Conservation (phyloP, 2,113 vertebrate genomes). For the Oryzias woworae region DNA sequence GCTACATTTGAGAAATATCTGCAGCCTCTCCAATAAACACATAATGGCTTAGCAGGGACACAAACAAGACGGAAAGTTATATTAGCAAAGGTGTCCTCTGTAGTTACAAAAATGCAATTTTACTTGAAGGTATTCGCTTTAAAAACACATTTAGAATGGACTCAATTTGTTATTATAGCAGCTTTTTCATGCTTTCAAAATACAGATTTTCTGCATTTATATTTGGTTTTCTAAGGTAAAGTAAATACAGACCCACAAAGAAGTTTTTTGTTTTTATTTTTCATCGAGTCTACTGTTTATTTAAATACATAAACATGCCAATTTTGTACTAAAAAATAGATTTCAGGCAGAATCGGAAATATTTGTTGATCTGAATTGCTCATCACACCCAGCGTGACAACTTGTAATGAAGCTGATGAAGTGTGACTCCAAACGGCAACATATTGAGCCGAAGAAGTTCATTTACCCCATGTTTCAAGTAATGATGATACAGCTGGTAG, state of each 20-base stretch:
- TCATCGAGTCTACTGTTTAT: no score
- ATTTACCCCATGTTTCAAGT: constrained; percentile 14
- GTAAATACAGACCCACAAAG: no score
- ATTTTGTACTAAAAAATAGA: neutral
- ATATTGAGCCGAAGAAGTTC: constrained; percentile 31
- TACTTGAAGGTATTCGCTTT: neutral
- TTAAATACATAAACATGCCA: no score
- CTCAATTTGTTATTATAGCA: no score
- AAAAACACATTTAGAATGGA: neutral
- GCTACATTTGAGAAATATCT: constrained; percentile 41
- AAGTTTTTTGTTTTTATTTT: no score
- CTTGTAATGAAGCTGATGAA: constrained; percentile 31
- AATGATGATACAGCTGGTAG: constrained; percentile 13
- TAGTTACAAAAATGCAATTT: neutral
- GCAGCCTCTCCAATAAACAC: constrained; percentile 24
- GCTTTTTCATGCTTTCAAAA: neutral
- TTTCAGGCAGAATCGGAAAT: neutral
- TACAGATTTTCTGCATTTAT: neutral
- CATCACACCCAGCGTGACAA: constrained; percentile 14
- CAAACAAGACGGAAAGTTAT: neutral
- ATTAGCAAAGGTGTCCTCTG: neutral
- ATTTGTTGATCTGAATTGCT: constrained; percentile 4
- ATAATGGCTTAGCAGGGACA: constrained; percentile 13
- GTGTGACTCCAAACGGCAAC: constrained; percentile 20
- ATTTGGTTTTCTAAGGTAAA: neutral